Percentiles rank a stretch among this genome's conserved stretches.
These are phyloP conservation scores for Spinus pinus DNA, from an alignment of 2,797 vertebrate species.

Conservation along the genomic window DNA sequence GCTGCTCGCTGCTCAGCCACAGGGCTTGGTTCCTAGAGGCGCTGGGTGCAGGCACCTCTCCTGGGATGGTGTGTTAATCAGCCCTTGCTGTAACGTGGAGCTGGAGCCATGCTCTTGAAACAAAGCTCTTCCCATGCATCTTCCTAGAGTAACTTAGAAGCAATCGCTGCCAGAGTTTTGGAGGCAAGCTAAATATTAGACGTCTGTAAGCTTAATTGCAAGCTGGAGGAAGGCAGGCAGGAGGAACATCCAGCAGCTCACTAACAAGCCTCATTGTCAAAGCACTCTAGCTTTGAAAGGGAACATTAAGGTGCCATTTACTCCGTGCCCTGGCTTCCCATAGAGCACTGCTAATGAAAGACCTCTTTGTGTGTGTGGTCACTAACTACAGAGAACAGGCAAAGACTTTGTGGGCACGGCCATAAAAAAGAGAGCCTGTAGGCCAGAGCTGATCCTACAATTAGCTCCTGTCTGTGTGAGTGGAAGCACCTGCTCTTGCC, in stretches of 20 bases:
- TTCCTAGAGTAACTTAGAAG: constrained; percentile 6
- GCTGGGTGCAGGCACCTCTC: not conserved
- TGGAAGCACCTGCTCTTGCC: constrained; percentile 62
- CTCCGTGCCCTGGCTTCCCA: constrained; percentile 65
- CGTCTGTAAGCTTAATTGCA: constrained; percentile 4
- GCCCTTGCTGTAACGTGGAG: not conserved
- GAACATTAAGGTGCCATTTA: constrained; percentile 78
- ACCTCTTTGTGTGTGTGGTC: constrained; percentile 68
- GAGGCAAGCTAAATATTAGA: constrained; percentile 30
- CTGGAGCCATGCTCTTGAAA: not conserved
- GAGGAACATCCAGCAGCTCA: not conserved
- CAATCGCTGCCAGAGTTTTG: not conserved
- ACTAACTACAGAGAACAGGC: constrained; percentile 64
- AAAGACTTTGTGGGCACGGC: constrained; percentile 49
- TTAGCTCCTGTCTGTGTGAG: constrained; percentile 62
- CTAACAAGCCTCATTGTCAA: constrained; percentile 67
- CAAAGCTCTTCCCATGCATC: not conserved
- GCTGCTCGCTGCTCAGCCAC: fast-evolving
- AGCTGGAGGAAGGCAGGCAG: constrained; percentile 24
- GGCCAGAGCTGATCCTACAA: constrained; percentile 57
- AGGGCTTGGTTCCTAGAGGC: not conserved
- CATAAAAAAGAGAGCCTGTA: constrained; percentile 57
- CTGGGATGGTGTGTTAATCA: fast-evolving
- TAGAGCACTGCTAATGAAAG: constrained; percentile 71
- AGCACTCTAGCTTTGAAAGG: constrained; percentile 69